A percentile compares a stretch with the other conserved stretches of the same genome.
Conservation (phyloP, 2,113 vertebrate genomes). For the Dicaeum eximium region DNA sequence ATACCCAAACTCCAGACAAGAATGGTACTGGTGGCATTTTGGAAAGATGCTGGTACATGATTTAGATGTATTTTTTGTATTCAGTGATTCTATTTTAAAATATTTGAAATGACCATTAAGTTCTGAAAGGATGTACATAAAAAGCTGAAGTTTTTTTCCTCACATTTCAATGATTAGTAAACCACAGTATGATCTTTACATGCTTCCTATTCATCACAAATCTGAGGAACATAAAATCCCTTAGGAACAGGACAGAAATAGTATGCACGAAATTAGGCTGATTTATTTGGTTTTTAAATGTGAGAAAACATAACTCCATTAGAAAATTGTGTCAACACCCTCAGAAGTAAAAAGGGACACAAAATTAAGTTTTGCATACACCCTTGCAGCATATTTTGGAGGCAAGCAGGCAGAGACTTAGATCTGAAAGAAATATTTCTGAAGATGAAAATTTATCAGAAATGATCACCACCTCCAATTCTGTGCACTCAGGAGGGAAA, state of each 20-base stretch:
- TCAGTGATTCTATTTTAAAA: background rate
- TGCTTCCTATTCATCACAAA: background rate
- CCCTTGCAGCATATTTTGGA: background rate
- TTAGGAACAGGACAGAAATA: background rate
- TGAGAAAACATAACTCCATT: background rate
- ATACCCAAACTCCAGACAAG: background rate
- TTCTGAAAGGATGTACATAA: background rate
- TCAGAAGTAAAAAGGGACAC: background rate
- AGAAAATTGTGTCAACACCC: background rate
- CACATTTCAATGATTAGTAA: background rate
- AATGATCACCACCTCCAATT: background rate
- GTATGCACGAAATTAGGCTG: background rate
- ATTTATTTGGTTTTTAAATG: background rate
- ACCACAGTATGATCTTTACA: background rate
- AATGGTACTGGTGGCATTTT: background rate
- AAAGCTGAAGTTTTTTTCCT: background rate
- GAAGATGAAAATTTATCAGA: background rate
- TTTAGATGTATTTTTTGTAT: background rate
- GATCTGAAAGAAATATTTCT: background rate
- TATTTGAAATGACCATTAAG: background rate
- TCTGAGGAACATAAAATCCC: background rate
- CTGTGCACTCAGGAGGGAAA: background rate
- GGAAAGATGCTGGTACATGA: background rate
- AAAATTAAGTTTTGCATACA: background rate
- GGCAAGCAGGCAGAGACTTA: background rate